Evolutionary conservation across 2,888 invertebrate genomes (phyloP), one percentile per base, ranked within the genome.

Genomic region (Caenorhabditis angaria): DNA sequence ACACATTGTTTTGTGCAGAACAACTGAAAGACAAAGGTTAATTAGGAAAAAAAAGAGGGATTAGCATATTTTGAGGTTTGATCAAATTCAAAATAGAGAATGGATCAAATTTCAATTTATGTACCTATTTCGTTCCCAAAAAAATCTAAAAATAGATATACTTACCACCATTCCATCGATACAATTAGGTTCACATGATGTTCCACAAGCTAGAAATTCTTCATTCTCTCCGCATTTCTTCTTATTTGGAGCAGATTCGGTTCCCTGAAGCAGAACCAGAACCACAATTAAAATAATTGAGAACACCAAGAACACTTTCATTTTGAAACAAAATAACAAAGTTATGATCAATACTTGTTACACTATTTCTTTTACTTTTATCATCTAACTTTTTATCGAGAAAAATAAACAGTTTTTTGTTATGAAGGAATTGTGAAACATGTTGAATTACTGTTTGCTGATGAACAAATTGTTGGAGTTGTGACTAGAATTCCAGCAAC

Each of bases 401-500:
- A 32, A 32, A 32, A 32, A 8, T 8, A 32, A 8, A 10, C 5
- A 8, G 32, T 32, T 32, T 32, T 32, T 32, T 32, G 32, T 5
- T 8, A 5, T 32, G 32, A 50, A 4, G 61, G 70, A 18, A 71
- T 66, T 5, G 18, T 18, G 27, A 63, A 66, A 48, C 71, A 71
- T 5, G 63, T 63, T 10, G 66, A 56, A 47, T 66, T 70, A 0
- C 22, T 22, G 24, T 28, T 58, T 5, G 65, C 51, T 3, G 65
- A 27, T 0, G 4, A 1, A 22, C 70, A 70, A 28, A 63, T 63
- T 12, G 47, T 22, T 24, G 70, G 70, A 6, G 50, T 25, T 0
- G 65, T 62, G 20, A 70, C 57, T 0, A 70, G 60, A n/a, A 70
- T 62, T 12, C 70, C 66, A 68, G 89, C 89, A 3, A 89, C 76